Base-by-base conservation (phyloP, 2,888 invertebrate species). In the Mythimna impura region DNA sequence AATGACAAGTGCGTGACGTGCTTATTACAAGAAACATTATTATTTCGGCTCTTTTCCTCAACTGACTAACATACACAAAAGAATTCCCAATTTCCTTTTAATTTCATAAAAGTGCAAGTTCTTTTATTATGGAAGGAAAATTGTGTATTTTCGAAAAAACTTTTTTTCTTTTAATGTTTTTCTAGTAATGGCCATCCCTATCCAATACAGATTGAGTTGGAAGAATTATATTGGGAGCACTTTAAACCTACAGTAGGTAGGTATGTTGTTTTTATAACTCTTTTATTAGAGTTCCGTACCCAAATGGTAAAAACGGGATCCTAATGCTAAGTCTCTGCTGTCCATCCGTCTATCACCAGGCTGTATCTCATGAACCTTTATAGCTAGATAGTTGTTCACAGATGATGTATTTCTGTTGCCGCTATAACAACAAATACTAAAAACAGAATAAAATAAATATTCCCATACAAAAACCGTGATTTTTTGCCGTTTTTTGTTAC, bases 11-110 rank as follows among this genome's bases (percentile, higher is more conserved):
- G 47, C 36, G 36, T 60, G n/a, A 47, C 76, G 22, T 60, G n/a
- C 10, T 57, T 34, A 43, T 60, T 70, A 61, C 30, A 12, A 50
- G 8, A 14, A 40, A 55, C 9, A 61, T 40, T 0, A 3, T 34
- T 47, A 72, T 76, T 77, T 70, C 30, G 22, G 30, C 36, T 25
- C 22, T 40, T 62, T 69, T 77, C 71, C 75, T 77, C 71, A 50
- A 62, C 61, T 61, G 30, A 57, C 30, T 50, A 47, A 63, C n/a
- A 54, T 25, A 36, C 43, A 67, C 60, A 74, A 61, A 70, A 3
- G n/a, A 69, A 69, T 36, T 54, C 22, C 25, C 36, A 55, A 54
- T 61, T 69, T 54, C 36, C 36, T 8, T 36, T 36, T 67, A 36
- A 69, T n/a, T n/a, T n/a, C n/a, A n/a, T n/a, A n/a, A n/a, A 65